phyloP scores from a whole-genome alignment of 2,797 vertebrate species.

The Meriones psammophilus region DNA sequence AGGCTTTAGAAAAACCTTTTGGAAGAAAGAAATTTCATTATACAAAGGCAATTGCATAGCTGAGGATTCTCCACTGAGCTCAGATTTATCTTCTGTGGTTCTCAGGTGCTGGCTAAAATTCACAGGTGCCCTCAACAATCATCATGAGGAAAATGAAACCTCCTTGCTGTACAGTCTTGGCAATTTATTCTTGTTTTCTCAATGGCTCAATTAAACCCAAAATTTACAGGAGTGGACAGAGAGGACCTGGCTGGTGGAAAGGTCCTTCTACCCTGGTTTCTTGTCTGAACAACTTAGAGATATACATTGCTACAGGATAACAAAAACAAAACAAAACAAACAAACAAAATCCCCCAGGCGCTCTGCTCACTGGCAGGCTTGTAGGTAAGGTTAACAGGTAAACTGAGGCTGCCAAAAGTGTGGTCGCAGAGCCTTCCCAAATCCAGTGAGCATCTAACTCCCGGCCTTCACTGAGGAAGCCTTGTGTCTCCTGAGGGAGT shows the following conservation, averaged over 20 bases:
- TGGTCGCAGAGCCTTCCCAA: background rate
- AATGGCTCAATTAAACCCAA: slow-evolving; percentile 61
- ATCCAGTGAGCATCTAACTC: background rate
- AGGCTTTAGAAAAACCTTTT: slow-evolving; percentile 46
- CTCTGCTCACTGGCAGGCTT: background rate
- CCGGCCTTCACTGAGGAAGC: rapidly evolving
- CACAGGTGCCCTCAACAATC: background rate
- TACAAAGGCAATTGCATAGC: background rate
- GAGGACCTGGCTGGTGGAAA: background rate
- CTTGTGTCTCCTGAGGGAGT: background rate
- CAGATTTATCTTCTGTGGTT: background rate
- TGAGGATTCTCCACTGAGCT: background rate
- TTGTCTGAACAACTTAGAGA: background rate
- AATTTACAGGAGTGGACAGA: background rate
- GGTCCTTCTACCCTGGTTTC: background rate
- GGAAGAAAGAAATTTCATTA: slow-evolving; percentile 67
- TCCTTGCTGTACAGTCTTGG: background rate
- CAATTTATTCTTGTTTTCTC: slow-evolving; percentile 70
- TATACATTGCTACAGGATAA: background rate
- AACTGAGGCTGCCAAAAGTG: background rate
- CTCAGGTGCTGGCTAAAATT: background rate
- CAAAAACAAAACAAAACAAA: background rate
- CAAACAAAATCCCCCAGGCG: no score
- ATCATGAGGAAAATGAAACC: slow-evolving; percentile 51
- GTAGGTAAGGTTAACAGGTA: rapidly evolving